Conservation (phyloP, 2,797 vertebrate species). For the Micromesistius poutassou region DNA sequence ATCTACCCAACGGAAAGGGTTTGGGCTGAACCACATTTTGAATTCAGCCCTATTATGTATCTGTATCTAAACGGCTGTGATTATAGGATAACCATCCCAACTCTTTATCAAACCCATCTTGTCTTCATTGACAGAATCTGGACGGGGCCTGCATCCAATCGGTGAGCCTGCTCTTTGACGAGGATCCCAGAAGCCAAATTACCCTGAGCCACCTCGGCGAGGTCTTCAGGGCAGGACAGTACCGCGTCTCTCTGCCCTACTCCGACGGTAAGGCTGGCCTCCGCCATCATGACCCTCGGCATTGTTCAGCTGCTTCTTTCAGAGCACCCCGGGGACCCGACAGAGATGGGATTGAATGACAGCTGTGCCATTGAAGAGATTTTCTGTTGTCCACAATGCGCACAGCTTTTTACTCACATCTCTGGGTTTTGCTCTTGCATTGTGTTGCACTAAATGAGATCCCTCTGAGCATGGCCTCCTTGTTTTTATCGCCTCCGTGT, state of each 20-base stretch:
- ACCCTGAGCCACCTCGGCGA: constrained; percentile 89
- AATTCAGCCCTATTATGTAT: background rate
- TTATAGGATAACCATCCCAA: background rate
- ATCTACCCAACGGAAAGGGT: background rate
- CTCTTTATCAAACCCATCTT: constrained; percentile 30
- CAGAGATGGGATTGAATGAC: constrained; percentile 47
- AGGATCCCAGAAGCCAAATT: constrained; percentile 89
- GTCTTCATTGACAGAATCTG: constrained; percentile 79
- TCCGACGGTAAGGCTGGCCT: constrained; percentile 80
- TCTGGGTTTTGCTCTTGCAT: constrained; percentile 34
- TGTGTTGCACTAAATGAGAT: constrained; percentile 42
- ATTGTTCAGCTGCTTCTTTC: constrained; percentile 39
- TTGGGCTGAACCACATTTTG: background rate
- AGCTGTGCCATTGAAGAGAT: constrained; percentile 38
- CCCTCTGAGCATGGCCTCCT: constrained; percentile 34
- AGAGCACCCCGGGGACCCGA: constrained; percentile 17
- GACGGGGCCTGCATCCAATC: constrained; percentile 94
- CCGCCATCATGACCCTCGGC: constrained; percentile 28
- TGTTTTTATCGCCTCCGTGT: constrained; percentile 18
- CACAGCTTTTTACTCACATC: constrained; percentile 15
- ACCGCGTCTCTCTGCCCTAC: constrained; percentile 90
- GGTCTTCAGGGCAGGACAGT: constrained; percentile 87
- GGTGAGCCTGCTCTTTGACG: constrained; percentile 84
- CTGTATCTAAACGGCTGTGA: background rate
- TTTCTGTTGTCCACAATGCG: constrained; percentile 27